Evolutionary conservation across 2,888 invertebrate genomes (phyloP).

Genomic region (Drosophila meridiana): DNA sequence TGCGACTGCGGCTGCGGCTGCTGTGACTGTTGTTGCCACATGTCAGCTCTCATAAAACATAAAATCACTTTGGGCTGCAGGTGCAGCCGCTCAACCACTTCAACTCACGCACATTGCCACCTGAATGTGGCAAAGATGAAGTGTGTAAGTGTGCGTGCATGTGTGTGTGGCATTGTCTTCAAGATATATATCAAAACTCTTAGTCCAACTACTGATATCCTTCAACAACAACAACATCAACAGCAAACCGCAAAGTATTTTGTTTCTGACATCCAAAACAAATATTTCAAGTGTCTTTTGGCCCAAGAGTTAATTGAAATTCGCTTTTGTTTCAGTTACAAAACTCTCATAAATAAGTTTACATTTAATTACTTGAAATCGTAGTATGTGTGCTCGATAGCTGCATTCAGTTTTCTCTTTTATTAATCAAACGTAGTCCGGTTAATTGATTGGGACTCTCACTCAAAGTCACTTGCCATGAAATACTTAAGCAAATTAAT

Average conservation of each 20-base stretch:
- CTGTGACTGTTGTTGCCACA: slow-evolving; percentile 72
- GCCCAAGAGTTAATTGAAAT: slow-evolving; percentile 29
- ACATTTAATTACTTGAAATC: slow-evolving; percentile 3
- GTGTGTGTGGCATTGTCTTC: slow-evolving; percentile 41
- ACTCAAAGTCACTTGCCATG: neutral
- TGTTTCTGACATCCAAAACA: slow-evolving; percentile 45
- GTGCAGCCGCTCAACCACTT: slow-evolving; percentile 44
- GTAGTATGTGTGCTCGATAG: neutral
- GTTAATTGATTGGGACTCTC: neutral
- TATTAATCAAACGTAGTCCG: neutral
- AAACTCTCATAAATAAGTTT: slow-evolving; percentile 3
- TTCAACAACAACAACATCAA: slow-evolving; percentile 19
- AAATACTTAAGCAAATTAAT: neutral
- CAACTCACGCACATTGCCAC: slow-evolving; percentile 38
- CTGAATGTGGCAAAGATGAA: slow-evolving; percentile 43
- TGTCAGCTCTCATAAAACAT: slow-evolving; percentile 79
- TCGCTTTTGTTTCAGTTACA: slow-evolving; percentile 26
- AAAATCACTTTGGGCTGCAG: slow-evolving; percentile 68
- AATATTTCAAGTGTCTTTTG: slow-evolving; percentile 14
- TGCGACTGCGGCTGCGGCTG: slow-evolving; percentile 59
- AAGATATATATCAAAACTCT: slow-evolving; percentile 41
- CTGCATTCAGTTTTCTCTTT: neutral
- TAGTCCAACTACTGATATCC: slow-evolving; percentile 31
- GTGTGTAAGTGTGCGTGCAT: slow-evolving; percentile 26
- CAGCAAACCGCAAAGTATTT: slow-evolving; percentile 47